Base-by-base conservation (phyloP, 2,113 vertebrate genomes). In the Psophia crepitans region DNA sequence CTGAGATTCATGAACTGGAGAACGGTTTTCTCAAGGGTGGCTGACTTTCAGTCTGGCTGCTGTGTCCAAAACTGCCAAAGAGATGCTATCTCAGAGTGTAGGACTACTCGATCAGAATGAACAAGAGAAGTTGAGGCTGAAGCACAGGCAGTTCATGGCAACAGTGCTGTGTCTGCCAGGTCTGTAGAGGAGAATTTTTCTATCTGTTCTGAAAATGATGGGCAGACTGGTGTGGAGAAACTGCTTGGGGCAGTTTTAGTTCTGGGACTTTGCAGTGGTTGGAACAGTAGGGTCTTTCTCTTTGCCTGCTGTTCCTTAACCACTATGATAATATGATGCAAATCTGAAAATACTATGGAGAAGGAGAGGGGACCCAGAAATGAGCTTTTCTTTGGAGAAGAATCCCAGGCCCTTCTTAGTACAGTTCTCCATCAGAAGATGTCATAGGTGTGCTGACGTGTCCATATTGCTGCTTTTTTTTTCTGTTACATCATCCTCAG, bases 401-500 rank as follows among this genome's bases (percentile, higher is more conserved):
- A 90, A 73, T 2, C 4, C 8, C 3, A 68, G 48, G 32, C 14
- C 16, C 6, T 53, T 73, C 20, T 56, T 56, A 11, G 11, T 65
- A 8, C 22, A 61, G 4, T 76, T 79, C 21, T 85, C 13, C 35
- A 22, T 87, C 27, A 35, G 54, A 53, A 32, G 33, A 39, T 44
- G 5, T 32, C 14, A 23, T 13, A 57, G 14, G 27, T 71, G 20
- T 22, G 30, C 63, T 57, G 44, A 48, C 8, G 2, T 24, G n/a
- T 39, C 21, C 26, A 18, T 68, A 41, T 33, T 54, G 37, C 18
- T 84, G 32, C 3, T 37, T 53, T 76, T 37, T 53, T 76, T 46
- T 23, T 1, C n/a, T 58, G 21, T 53, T 69, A 6, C 24, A 19
- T 44, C 49, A 11, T 57, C 2, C 3, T 53, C 2, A 0, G 49